Conservation (phyloP, 2,797 vertebrate species). For the Sebastes reedi region DNA sequence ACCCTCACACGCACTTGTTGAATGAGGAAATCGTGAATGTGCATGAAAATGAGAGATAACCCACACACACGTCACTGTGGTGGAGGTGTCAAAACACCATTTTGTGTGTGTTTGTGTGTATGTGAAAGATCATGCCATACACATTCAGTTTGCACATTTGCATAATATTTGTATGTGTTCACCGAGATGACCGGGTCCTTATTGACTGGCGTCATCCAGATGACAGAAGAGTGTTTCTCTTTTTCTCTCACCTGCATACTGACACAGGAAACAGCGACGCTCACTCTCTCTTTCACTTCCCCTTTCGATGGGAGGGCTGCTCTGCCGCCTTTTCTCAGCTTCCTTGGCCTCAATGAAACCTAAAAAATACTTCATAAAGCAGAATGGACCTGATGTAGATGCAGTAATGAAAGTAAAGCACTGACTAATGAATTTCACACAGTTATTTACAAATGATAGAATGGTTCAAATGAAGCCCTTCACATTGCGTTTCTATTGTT, state of each 20-base stretch:
- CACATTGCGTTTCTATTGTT: not conserved
- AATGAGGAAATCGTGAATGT: slow-evolving; percentile 61
- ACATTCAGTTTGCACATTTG: slow-evolving; percentile 26
- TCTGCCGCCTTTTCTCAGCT: slow-evolving; percentile 21
- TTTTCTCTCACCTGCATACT: slow-evolving; percentile 63
- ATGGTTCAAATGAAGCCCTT: not conserved
- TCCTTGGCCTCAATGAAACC: slow-evolving; percentile 2
- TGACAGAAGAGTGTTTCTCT: slow-evolving; percentile 27
- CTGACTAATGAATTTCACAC: not conserved
- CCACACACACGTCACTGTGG: slow-evolving; percentile 21
- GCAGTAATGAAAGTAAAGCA: not conserved
- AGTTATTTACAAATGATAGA: not conserved
- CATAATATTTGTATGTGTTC: slow-evolving; percentile 47
- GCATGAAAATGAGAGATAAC: slow-evolving; percentile 1
- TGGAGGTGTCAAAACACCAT: slow-evolving; percentile 25
- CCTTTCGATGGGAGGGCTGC: slow-evolving; percentile 24
- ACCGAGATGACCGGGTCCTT: not conserved
- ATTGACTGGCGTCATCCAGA: slow-evolving; percentile 20
- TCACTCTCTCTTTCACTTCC: slow-evolving; percentile 73
- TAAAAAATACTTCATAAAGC: not conserved
- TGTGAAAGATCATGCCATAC: not conserved
- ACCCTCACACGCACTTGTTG: not conserved
- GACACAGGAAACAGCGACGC: slow-evolving; percentile 72
- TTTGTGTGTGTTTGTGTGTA: not conserved
- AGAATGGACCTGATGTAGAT: not conserved